phyloP scores from a whole-genome alignment of 2,113 vertebrate species.

The Athene cunicularia region DNA sequence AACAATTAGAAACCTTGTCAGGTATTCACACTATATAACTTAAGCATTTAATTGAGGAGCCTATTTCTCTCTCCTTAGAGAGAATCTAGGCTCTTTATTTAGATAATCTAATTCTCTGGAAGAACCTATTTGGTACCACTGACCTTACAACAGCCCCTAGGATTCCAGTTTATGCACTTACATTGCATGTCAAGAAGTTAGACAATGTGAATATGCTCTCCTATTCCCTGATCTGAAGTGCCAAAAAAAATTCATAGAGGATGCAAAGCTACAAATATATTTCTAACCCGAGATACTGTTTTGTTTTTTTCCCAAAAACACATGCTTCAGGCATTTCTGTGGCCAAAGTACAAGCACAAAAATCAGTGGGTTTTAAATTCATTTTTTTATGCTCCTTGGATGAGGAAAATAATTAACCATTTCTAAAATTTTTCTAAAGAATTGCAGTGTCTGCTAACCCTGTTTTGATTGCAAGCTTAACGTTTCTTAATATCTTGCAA shows the following conservation, averaged over 20 bases:
- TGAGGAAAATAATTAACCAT: background rate
- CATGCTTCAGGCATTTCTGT: background rate
- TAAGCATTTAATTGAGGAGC: slow-evolving; percentile 25
- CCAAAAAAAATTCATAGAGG: background rate
- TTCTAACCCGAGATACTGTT: background rate
- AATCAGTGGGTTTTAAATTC: background rate
- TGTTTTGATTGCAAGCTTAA: background rate
- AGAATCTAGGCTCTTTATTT: slow-evolving; percentile 22
- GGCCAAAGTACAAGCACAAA: accelerated
- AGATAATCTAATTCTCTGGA: slow-evolving; percentile 36
- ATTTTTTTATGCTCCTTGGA: background rate
- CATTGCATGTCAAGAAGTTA: background rate
- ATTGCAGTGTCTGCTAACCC: background rate
- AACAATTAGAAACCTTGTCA: background rate
- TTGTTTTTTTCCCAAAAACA: accelerated
- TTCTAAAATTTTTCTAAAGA: background rate
- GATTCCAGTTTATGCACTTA: background rate
- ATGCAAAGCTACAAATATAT: background rate
- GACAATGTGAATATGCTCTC: background rate
- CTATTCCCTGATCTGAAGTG: background rate
- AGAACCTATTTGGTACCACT: background rate
- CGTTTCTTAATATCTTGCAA: background rate
- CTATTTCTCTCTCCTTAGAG: slow-evolving; percentile 14
- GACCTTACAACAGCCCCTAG: background rate
- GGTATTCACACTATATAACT: background rate